Base-by-base conservation (phyloP, 2,797 vertebrate genomes). In the Catharus ustulatus region DNA sequence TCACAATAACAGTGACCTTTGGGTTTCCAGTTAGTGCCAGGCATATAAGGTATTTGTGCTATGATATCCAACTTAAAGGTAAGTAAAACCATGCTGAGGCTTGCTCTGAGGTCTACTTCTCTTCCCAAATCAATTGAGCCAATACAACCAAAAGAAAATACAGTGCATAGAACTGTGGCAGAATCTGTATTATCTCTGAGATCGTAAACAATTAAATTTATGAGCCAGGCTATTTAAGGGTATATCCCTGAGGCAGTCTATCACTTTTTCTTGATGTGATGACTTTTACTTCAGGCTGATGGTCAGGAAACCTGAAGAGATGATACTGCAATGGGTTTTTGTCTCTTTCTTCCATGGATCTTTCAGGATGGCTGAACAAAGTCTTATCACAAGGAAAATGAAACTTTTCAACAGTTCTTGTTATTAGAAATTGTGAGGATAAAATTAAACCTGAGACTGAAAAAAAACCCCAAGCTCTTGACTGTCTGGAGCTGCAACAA, bases 1-100 rank as follows among this genome's bases (percentile, higher is more conserved):
- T 46, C 0, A 0, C 34, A 42, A 11, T 38, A 58, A 42, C 6
- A 61, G 10, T 0, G 0, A 42, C 7, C 9, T 64, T 72, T 62
- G 27, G 3, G 22, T 69, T 89, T 76, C 15, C n/a, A 2, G 10
- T 40, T 76, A 29, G n/a, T 76, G 7, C 3, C 17, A 76, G 30
- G 57, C 17, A 73, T 46, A 55, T n/a, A 46, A 79, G 90, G 24
- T 27, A 51, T 26, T 43, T 85, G 5, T 62, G 2, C 11, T 83
- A 11, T 46, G 8, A 67, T 61, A 54, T 26, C 8, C 32, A 73
- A 34, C 27, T 52, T 36, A 42, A 59, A 84, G 48, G 14, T 10
- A 80, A 78, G 21, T 27, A 67, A 81, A 77, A 64, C 49, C 15
- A 32, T 42, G 6, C 13, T 61, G 61, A 64, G 22, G 5, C 4